Evolutionary conservation across 92 coral and sea anemone genomes (phyloP).

Genomic region (Bergia puertoricense): DNA sequence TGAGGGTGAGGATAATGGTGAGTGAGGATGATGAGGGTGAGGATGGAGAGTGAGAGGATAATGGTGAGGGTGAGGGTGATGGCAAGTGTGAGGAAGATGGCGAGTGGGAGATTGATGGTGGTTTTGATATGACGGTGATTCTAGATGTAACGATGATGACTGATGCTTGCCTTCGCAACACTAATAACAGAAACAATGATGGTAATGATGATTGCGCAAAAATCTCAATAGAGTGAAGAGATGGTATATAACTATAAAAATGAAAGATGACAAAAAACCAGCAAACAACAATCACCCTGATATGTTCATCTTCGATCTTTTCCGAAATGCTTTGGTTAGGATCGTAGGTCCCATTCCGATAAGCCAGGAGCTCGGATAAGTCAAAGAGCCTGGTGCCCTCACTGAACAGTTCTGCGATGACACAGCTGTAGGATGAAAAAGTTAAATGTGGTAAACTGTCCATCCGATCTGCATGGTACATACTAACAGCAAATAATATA

Average conservation of each 20-base stretch:
- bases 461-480: no score
- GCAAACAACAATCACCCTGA: constrained; percentile 66
- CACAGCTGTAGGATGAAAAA: constrained; percentile 71
- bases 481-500: no score
- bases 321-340: constrained; percentile 70
- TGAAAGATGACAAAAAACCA: neutral
- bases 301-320: constrained; percentile 83
- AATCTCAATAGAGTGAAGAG: neutral
- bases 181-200: no score
- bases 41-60: neutral
- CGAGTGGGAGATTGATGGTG: neutral
- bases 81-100: no score
- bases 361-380: constrained; percentile 89
- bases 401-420: constrained; percentile 91
- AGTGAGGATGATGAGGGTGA: no score
- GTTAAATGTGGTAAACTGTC: neutral
- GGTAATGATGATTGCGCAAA: neutral
- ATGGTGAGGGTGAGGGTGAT: no score
- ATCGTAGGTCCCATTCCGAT: constrained; percentile 88
- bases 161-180: neutral
- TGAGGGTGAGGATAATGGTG: neutral
- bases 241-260: neutral
- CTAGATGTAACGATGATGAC: neutral
- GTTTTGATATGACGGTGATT: neutral
- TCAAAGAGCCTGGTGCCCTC: constrained; percentile 95